A percentile compares a stretch with the other conserved stretches of the same genome.
phyloP scores from a whole-genome alignment of 2,113 vertebrate species.

The Mus pahari region DNA sequence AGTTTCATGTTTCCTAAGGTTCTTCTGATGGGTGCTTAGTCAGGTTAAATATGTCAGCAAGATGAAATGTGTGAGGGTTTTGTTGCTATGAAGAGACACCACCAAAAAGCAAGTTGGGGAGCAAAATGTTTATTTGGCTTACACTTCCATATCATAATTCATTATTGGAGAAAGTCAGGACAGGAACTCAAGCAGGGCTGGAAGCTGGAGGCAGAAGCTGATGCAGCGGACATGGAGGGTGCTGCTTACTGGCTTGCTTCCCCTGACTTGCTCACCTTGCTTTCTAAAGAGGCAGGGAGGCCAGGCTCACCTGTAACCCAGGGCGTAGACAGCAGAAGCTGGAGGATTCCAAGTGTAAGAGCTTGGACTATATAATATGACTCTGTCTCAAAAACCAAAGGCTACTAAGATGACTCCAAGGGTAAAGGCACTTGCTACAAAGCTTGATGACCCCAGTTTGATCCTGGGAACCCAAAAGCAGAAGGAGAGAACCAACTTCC shows the following conservation, averaged over 20 bases:
- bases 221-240: too few species aligned
- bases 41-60: neutral
- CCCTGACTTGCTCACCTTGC: too few species aligned
- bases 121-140: too few species aligned
- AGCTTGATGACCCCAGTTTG: neutral
- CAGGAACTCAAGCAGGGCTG: too few species aligned
- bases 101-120: too few species aligned
- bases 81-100: too few species aligned
- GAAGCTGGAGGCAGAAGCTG: too few species aligned
- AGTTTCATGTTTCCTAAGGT: constrained; percentile 24
- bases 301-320: neutral
- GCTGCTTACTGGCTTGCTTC: too few species aligned
- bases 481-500: neutral
- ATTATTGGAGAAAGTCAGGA: too few species aligned
- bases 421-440: neutral
- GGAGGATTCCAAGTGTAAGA: neutral
- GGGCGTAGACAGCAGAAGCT: neutral
- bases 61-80: too few species aligned
- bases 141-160: too few species aligned
- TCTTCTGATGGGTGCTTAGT: constrained; percentile 13
- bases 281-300: neutral
- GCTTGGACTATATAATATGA: neutral
- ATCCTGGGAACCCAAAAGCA: neutral
- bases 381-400: neutral
- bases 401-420: neutral